Conservation (phyloP, 2,113 vertebrate genomes). For the Entomyzon cyanotis region DNA sequence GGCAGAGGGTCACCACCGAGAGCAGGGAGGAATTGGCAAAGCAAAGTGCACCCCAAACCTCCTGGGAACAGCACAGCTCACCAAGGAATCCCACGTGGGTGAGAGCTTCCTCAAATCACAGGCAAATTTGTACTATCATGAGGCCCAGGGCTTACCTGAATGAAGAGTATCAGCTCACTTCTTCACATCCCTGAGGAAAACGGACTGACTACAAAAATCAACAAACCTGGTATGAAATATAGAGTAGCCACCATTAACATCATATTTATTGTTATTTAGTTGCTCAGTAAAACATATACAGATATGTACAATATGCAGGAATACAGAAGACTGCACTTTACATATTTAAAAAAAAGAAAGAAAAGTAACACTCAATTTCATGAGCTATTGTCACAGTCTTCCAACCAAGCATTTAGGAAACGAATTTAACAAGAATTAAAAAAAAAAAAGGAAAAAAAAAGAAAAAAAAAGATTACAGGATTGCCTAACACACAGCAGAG, state of each 20-base stretch:
- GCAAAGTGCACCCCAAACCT: not conserved
- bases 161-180: fast-evolving
- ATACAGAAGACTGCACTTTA: constrained; percentile 99
- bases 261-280: constrained; percentile 99
- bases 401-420: constrained; percentile 94
- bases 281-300: constrained; percentile 99
- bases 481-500: constrained; percentile 97
- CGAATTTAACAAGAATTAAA: constrained; percentile 86
- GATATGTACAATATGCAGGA: constrained; percentile 99
- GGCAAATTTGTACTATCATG: fast-evolving
- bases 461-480: constrained; percentile 88
- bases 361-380: constrained; percentile 88
- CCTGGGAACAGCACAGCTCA: not conserved
- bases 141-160: not conserved
- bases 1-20: not conserved
- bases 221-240: constrained; percentile 1
- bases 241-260: constrained; percentile 90
- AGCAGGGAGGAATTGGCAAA: not conserved
- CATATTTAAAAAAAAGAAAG: constrained; percentile 86
- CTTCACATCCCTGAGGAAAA: not conserved
- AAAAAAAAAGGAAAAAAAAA: constrained; percentile 53
- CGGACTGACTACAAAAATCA: not conserved
- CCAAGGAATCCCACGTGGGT: not conserved
- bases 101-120: fast-evolving
- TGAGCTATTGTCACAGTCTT: constrained; percentile 96